Conservation (phyloP, 2,113 vertebrate species). For the Ardeotis arabs region DNA sequence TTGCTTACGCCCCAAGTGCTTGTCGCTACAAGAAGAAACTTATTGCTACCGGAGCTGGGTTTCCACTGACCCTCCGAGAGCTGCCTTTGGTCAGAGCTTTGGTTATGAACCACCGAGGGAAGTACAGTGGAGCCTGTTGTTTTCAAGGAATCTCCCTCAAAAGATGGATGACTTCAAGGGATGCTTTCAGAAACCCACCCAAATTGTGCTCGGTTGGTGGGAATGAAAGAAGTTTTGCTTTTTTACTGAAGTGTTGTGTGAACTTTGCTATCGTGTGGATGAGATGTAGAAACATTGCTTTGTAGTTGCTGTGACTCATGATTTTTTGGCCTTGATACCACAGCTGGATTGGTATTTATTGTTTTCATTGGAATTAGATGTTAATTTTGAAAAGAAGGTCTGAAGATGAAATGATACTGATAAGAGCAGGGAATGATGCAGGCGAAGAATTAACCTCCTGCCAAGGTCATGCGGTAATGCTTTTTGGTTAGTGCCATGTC, state of each 20-base stretch:
- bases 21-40: conserved; percentile 49
- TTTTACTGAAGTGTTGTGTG: background rate
- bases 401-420: background rate
- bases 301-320: background rate
- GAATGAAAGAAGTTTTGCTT: background rate
- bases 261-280: background rate
- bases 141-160: conserved; percentile 4
- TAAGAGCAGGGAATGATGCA: background rate
- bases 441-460: fast-evolving
- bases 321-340: background rate
- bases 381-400: background rate
- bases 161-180: background rate
- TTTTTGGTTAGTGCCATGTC: background rate
- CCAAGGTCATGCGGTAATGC: background rate
- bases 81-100: conserved; percentile 13
- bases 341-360: background rate
- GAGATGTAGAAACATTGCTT: background rate
- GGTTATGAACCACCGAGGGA: background rate
- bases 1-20: conserved; percentile 72
- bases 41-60: conserved; percentile 60
- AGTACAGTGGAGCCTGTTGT: background rate
- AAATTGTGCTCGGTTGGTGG: background rate
- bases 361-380: background rate
- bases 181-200: background rate
- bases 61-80: background rate